Conservation (phyloP, 2,888 invertebrate genomes). For the Campoplex capitator region DNA sequence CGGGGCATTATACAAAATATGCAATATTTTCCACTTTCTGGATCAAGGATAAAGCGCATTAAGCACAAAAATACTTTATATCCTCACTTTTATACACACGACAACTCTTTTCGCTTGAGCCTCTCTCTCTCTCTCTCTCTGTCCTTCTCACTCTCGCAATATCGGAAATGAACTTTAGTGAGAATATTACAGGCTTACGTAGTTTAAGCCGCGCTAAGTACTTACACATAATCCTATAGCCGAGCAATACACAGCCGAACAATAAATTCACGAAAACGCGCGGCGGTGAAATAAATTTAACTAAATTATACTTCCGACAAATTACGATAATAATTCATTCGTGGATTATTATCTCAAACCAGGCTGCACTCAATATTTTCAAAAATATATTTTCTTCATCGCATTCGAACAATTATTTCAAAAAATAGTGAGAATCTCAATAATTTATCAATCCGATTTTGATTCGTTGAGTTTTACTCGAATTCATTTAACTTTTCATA, state of each 20-base stretch:
- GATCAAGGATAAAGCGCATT: slow-evolving; percentile 54
- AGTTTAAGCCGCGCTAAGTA: not conserved
- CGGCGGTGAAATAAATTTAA: slow-evolving; percentile 27
- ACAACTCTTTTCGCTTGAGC: not conserved
- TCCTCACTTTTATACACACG: slow-evolving; percentile 20
- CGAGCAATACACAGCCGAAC: slow-evolving; percentile 20
- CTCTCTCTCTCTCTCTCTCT: not conserved
- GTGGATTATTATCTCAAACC: slow-evolving; percentile 37
- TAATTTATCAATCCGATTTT: not conserved
- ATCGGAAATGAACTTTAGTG: slow-evolving; percentile 13
- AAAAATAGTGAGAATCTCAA: not conserved
- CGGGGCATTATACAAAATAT: slow-evolving; percentile 36
- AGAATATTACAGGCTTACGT: slow-evolving; percentile 44
- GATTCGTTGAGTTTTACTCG: not conserved
- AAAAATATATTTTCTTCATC: not conserved
- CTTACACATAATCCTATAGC: slow-evolving; percentile 43
- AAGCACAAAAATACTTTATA: slow-evolving; percentile 38
- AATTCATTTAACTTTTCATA: not conserved
- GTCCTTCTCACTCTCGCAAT: not conserved
- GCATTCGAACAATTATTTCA: not conserved
- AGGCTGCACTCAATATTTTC: not conserved
- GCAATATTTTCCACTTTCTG: slow-evolving; percentile 60
- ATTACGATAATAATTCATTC: slow-evolving; percentile 28
- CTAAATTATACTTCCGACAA: slow-evolving; percentile 2
- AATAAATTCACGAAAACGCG: slow-evolving; percentile 14